Evolutionary conservation across 53 echinoderm and acorn worm genomes (phyloP), one percentile per base, ranked within the genome.

Genomic region (Pentamera pediparva): DNA sequence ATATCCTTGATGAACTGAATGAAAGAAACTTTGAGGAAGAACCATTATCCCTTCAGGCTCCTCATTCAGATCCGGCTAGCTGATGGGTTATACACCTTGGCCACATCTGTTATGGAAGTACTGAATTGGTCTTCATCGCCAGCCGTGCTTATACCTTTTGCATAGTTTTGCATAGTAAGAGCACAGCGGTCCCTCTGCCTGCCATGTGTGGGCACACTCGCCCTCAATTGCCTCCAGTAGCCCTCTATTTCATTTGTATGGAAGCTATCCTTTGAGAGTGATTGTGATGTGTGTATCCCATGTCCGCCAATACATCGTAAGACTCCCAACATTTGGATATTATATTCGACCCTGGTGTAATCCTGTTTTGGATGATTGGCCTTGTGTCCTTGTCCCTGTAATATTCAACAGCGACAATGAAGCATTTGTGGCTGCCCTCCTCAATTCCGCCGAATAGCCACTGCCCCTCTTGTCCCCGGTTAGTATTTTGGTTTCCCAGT

Each of bases 391-490:
- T 33, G 35, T 49, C 6, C 37, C 35, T 11, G 37, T 35, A n/a
- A 38, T 39, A 35, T 71, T 63, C 78, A 19, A 84, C 78, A 13
- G 70, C 37, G 11, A 32, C 32, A 0, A 84, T 71, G 43, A 84
- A 84, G 39, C 75, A 61, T 20, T 82, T 82, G 24, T 67, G 51
- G 9, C 59, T 37, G 13, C 63, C 78, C 37, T 77, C 70, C 32
- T 84, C 78, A 4, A 84, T 78, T 28, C 78, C 84, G 24, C 73
- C 84, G 30, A 78, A 84, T 13, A 84, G 78, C 78, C 78, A 78
- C 18, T 84, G 84, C 2, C 78, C 84, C 31, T n/a, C 48, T 21
- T 17, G 55, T 18, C 12, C 48, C 19, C 21, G 32, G 55, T 35
- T 32, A 59, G 38, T 53, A 69, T 37, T 83, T 83, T 4, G 56